A percentile compares a stretch with the other conserved stretches of the same genome.
Evolutionary conservation across 2,888 invertebrate genomes (phyloP).

Genomic region (Caenorhabditis sinica): DNA sequence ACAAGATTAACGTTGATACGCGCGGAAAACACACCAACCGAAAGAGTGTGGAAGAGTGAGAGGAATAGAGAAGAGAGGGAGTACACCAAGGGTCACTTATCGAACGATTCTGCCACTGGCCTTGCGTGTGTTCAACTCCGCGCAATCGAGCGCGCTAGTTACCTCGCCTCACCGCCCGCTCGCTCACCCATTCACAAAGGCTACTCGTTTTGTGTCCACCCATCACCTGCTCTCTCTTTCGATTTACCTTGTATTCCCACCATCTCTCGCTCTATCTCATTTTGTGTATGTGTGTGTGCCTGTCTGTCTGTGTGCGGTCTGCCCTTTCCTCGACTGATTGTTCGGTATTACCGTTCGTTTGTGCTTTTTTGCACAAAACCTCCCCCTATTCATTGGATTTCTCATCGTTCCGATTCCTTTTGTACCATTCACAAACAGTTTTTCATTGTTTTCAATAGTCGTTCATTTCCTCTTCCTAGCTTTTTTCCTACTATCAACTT

Average conservation of each 20-base stretch:
- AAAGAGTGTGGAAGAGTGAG: conserved; percentile 13
- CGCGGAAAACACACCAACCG: not conserved
- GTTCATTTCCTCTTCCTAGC: not conserved
- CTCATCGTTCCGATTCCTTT: conserved; percentile 28
- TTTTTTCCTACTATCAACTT: too few relatives aligned
- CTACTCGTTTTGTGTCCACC: conserved; percentile 48
- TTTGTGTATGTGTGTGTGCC: not conserved
- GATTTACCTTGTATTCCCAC: conserved; percentile 19
- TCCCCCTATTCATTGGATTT: conserved; percentile 45
- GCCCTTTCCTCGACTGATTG: conserved; percentile 59
- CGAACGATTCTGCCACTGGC: conserved; percentile 59
- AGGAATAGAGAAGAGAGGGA: conserved; percentile 51
- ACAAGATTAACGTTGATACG: conserved; percentile 51
- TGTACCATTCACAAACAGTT: conserved; percentile 12
- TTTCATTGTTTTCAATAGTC: conserved; percentile 35
- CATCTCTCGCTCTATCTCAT: conserved; percentile 11
- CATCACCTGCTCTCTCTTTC: conserved; percentile 29
- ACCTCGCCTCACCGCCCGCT: conserved; percentile 48
- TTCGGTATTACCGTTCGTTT: conserved; percentile 67
- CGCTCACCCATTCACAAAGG: conserved; percentile 38
- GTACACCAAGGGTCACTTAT: conserved; percentile 64
- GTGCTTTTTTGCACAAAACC: conserved; percentile 54
- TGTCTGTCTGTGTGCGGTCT: conserved; percentile 42
- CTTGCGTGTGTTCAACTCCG: conserved; percentile 67
- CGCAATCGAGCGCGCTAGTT: conserved; percentile 67